A percentile compares a stretch with the other conserved stretches of the same genome.
Evolutionary conservation across 1,140 invertebrate genomes (phyloP).

Genomic region (Drosophila insularis): DNA sequence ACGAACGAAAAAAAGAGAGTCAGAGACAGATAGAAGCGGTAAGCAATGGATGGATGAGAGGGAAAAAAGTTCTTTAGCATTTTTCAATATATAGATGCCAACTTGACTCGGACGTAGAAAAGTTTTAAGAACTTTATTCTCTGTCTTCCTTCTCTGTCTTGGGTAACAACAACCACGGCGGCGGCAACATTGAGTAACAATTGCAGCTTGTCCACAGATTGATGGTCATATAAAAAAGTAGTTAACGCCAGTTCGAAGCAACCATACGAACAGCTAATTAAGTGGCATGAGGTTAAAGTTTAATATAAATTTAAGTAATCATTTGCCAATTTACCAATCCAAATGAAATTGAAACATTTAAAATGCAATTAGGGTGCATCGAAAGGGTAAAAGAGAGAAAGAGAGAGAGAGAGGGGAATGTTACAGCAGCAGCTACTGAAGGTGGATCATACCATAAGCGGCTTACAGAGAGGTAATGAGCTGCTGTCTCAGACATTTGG

Average conservation of each 20-base stretch:
- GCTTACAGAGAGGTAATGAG: conserved; percentile 59
- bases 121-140: conserved; percentile 31
- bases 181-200: conserved; percentile 9
- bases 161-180: not conserved
- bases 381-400: not conserved
- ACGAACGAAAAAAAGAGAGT: conserved; percentile 24
- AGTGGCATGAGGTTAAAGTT: conserved; percentile 73
- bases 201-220: conserved; percentile 62
- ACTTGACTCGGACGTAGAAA: conserved; percentile 53
- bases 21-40: conserved; percentile 1
- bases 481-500: conserved; percentile 20
- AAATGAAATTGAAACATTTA: conserved; percentile 61
- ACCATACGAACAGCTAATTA: conserved; percentile 53
- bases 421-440: not conserved
- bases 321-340: conserved; percentile 63
- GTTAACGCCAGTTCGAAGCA: conserved; percentile 64
- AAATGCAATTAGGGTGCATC: conserved; percentile 64
- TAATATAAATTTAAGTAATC: conserved; percentile 71
- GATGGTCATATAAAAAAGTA: conserved; percentile 76
- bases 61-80: conserved; percentile 49
- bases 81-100: conserved; percentile 71
- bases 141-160: conserved; percentile 32
- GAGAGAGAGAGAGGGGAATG: not conserved
- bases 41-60: not conserved
- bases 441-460: conserved; percentile 65